These are phyloP conservation scores for Eupithecia abbreviata DNA, from an alignment of 2,888 invertebrate species.

Conservation along the genomic window DNA sequence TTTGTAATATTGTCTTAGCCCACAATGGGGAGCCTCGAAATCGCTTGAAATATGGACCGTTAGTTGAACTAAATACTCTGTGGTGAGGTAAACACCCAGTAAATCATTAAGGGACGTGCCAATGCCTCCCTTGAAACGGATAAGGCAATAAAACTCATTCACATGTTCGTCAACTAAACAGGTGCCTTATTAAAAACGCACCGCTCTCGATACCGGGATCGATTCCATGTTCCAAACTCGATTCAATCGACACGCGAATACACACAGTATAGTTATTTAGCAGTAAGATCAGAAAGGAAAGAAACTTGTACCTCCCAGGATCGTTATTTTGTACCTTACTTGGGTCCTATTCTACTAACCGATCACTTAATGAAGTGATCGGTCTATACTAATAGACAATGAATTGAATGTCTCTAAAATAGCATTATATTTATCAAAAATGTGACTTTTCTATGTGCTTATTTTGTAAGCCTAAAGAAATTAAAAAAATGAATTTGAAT, in stretches of 20 bases:
- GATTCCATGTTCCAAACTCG: conserved; percentile 64
- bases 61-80: conserved; percentile 17
- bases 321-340: background rate
- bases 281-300: conserved; percentile 14
- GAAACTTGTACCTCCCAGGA: background rate
- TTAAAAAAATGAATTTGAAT: background rate
- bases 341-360: background rate
- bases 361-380: too few relatives aligned
- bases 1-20: conserved; percentile 32
- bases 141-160: conserved; percentile 82
- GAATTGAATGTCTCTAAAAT: background rate
- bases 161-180: conserved; percentile 81
- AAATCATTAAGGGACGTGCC: conserved; percentile 77
- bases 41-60: conserved; percentile 31
- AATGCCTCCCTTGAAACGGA: conserved; percentile 70
- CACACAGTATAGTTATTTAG: background rate
- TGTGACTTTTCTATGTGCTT: too few relatives aligned
- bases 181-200: conserved; percentile 80
- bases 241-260: conserved; percentile 44
- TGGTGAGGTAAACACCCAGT: conserved; percentile 47
- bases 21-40: conserved; percentile 30
- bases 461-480: too few relatives aligned
- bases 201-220: conserved; percentile 51
- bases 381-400: background rate
- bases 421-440: too few relatives aligned